Evolutionary conservation across 2,888 invertebrate species (phyloP).

Genomic region (Habrosyne pyritoides): DNA sequence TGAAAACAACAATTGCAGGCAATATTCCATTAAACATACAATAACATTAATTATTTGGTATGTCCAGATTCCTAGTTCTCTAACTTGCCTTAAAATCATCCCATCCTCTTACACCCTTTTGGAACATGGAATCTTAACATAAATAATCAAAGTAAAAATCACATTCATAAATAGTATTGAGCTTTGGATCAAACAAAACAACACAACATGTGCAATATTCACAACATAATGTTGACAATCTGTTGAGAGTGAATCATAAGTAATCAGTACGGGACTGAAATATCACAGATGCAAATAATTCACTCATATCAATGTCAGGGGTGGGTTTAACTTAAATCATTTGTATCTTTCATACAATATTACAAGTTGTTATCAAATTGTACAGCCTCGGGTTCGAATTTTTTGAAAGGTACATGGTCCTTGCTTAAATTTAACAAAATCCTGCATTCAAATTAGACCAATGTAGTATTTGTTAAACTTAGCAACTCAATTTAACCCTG

Average conservation of each 20-base stretch:
- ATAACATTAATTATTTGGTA: not conserved
- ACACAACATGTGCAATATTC: conserved; percentile 29
- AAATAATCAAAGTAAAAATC: conserved; percentile 30
- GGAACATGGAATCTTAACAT: conserved; percentile 11
- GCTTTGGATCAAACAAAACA: conserved; percentile 42
- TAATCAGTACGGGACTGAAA: conserved; percentile 74
- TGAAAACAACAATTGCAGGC: conserved; percentile 39
- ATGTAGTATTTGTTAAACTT: too few relatives aligned
- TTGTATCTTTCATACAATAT: conserved; percentile 7
- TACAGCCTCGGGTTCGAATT: conserved; percentile 17
- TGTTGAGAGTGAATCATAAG: conserved; percentile 58
- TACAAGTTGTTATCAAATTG: conserved; percentile 24
- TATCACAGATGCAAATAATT: conserved; percentile 78
- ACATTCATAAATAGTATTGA: conserved; percentile 31
- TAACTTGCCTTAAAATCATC: not conserved
- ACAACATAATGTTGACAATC: conserved; percentile 33
- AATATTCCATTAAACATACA: conserved; percentile 45
- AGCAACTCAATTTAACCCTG: too few relatives aligned
- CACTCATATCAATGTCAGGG: conserved; percentile 42
- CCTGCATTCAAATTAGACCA: not conserved
- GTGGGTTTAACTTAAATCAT: conserved; percentile 18
- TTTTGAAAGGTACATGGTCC: too few relatives aligned
- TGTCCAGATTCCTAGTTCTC: not conserved
- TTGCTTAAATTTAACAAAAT: not conserved
- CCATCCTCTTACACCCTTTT: not conserved